These are phyloP conservation scores for Athalia rosae DNA, from an alignment of 2,888 invertebrate species.

Conservation along the genomic window DNA sequence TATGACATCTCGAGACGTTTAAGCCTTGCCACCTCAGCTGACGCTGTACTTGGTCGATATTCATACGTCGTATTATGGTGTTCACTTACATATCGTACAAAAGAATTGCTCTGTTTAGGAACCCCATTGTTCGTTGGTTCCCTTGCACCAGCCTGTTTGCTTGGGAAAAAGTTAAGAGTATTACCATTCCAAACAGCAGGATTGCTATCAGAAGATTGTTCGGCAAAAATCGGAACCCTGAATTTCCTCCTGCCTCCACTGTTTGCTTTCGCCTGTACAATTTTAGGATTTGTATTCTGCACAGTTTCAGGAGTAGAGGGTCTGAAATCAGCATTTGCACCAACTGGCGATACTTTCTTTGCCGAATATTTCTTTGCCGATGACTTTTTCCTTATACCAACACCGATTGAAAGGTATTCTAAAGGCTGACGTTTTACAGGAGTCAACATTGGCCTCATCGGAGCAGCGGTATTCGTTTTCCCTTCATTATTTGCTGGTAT, in stretches of 20 bases:
- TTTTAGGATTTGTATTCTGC: conserved; percentile 81
- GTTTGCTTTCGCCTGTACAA: conserved; percentile 76
- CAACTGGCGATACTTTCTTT: conserved; percentile 48
- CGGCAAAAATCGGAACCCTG: conserved; percentile 71
- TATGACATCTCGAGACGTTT: conserved; percentile 89
- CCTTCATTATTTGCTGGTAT: conserved; percentile 50
- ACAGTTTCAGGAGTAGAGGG: conserved; percentile 67
- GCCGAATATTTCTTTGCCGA: conserved; percentile 78
- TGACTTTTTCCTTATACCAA: conserved; percentile 81
- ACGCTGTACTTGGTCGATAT: conserved; percentile 83
- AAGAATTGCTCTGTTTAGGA: conserved; percentile 33
- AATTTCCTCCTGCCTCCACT: conserved; percentile 76
- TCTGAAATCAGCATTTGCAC: conserved; percentile 47
- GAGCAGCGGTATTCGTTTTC: conserved; percentile 62
- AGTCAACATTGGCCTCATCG: conserved; percentile 44
- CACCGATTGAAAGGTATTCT: conserved; percentile 83
- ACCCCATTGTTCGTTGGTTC: conserved; percentile 73
- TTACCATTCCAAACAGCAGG: conserved; percentile 82
- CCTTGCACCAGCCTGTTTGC: conserved; percentile 50
- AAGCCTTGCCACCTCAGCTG: conserved; percentile 88
- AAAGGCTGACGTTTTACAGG: conserved; percentile 79
- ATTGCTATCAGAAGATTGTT: conserved; percentile 58
- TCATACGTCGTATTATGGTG: conserved; percentile 69
- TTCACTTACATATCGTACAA: conserved; percentile 60
- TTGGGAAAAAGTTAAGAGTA: conserved; percentile 80